Percentiles rank a stretch among this genome's conserved stretches.
These are phyloP conservation scores for Megalops cyprinoides DNA, from an alignment of 2,797 vertebrate species.

Conservation along the genomic window DNA sequence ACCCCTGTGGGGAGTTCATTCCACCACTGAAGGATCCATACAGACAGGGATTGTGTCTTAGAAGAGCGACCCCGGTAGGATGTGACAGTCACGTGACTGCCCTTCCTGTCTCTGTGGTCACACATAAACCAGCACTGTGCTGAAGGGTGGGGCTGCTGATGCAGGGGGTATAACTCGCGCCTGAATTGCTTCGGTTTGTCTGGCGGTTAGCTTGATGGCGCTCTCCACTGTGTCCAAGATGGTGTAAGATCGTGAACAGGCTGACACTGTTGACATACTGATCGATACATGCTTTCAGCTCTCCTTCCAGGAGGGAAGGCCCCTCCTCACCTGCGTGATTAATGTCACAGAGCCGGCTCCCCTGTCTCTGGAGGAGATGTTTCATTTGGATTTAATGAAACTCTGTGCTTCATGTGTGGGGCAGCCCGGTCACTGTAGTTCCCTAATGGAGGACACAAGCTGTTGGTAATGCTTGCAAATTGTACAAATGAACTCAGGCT, in stretches of 20 bases:
- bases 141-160: no score
- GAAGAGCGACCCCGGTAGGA: no score
- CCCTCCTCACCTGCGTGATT: background rate
- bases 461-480: background rate
- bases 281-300: background rate
- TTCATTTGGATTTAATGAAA: constrained; percentile 13
- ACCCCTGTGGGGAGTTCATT: no score
- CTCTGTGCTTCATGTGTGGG: background rate
- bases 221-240: background rate
- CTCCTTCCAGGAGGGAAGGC: background rate
- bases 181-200: no score
- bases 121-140: no score
- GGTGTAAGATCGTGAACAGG: background rate
- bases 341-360: background rate
- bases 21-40: no score
- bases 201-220: no score
- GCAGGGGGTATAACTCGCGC: no score
- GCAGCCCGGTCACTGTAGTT: background rate
- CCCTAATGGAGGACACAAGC: no score
- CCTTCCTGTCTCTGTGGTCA: no score
- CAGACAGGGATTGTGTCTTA: no score
- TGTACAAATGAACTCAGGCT: no score
- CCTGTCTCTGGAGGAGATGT: background rate
- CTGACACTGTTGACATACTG: background rate
- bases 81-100: background rate